Evolutionary conservation across 2,113 vertebrate genomes (phyloP).

Genomic region (Bos indicus): DNA sequence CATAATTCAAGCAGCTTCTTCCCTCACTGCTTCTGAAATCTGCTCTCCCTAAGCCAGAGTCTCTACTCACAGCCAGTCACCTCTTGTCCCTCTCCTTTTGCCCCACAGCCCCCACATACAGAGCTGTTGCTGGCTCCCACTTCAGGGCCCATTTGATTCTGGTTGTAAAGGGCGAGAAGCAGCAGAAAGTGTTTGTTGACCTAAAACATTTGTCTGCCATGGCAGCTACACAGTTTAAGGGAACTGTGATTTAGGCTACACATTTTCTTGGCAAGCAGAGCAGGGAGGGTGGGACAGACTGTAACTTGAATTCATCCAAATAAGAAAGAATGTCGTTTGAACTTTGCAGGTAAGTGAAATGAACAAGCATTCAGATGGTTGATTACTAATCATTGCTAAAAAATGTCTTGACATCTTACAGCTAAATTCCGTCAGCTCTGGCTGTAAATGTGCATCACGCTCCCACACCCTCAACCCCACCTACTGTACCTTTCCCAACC

Average conservation of each 20-base stretch:
- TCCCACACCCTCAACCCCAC: too few species aligned
- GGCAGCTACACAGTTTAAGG: not conserved
- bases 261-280: not conserved
- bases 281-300: not conserved
- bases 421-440: not conserved
- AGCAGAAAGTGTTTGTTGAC: not conserved
- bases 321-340: not conserved
- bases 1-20: not conserved
- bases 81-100: not conserved
- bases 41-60: not conserved
- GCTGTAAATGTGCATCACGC: not conserved
- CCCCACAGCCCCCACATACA: not conserved
- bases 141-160: not conserved
- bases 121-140: accelerated
- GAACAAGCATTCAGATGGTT: not conserved
- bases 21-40: not conserved
- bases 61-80: not conserved
- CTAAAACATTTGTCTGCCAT: not conserved
- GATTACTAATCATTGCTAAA: not conserved
- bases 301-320: not conserved
- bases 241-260: not conserved
- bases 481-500: not conserved
- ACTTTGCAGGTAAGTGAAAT: not conserved
- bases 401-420: not conserved
- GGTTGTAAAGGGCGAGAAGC: not conserved